Conservation (phyloP, 1,140 invertebrate species). For the Drosophila paulistorum region DNA sequence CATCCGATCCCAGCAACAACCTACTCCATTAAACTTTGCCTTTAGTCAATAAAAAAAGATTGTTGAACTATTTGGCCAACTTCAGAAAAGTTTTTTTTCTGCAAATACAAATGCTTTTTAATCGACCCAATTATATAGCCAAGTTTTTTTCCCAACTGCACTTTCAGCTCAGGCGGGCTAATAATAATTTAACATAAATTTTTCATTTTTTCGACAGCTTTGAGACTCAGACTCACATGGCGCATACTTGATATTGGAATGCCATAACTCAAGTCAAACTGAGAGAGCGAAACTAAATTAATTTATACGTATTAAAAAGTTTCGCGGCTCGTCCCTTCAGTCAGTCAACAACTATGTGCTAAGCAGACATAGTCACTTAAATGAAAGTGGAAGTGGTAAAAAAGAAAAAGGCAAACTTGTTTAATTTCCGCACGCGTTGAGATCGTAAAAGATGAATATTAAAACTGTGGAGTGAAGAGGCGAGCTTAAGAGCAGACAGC, state of each 20-base stretch:
- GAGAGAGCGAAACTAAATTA: constrained; percentile 60
- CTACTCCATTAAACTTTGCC: constrained; percentile 62
- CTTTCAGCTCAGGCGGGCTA: constrained; percentile 41
- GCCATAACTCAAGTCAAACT: constrained; percentile 64
- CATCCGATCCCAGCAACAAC: constrained; percentile 24
- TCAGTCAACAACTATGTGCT: constrained; percentile 37
- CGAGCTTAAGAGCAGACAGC: constrained; percentile 13
- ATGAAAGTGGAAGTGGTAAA: constrained; percentile 21
- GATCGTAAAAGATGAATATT: constrained; percentile 61
- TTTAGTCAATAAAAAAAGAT: constrained; percentile 64
- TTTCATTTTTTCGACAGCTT: constrained; percentile 32
- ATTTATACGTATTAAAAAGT: constrained; percentile 69
- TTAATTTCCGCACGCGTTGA: constrained; percentile 38
- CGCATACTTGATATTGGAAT: constrained; percentile 61
- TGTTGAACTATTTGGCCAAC: constrained; percentile 66
- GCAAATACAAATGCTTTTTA: constrained; percentile 60
- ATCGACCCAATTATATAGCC: constrained; percentile 71
- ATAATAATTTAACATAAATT: constrained; percentile 65
- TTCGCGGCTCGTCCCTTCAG: constrained; percentile 17
- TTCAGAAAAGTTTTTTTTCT: constrained; percentile 54
- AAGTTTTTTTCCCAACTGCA: constrained; percentile 36
- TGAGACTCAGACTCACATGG: constrained; percentile 55
- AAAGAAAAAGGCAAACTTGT: constrained; percentile 29
- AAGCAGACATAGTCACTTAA: constrained; percentile 24
- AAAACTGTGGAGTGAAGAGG: constrained; percentile 19